These are phyloP conservation scores for Heliconius himera DNA, from an alignment of 1,140 invertebrate genomes.

Conservation along the genomic window DNA sequence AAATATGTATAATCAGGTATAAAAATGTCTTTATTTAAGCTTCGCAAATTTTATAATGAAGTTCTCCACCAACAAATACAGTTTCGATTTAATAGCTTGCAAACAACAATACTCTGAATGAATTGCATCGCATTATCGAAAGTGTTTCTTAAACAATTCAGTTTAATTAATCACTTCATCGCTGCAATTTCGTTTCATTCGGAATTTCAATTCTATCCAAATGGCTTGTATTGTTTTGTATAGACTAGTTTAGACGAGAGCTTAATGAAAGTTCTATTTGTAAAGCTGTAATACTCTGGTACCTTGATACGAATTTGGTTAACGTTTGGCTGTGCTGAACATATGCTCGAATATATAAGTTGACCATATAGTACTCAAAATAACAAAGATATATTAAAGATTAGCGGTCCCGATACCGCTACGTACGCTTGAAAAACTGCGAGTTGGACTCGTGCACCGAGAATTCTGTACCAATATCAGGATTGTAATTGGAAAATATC, in stretches of 20 bases:
- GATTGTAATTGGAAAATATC: too few relatives aligned
- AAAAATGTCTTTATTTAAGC: background rate
- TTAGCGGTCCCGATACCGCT: too few relatives aligned
- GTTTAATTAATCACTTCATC: conserved; percentile 26
- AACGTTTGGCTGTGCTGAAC: background rate
- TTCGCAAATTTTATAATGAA: background rate
- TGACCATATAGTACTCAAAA: too few relatives aligned
- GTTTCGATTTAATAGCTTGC: conserved; percentile 17
- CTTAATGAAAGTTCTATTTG: conserved; percentile 7
- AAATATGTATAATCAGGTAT: too few relatives aligned
- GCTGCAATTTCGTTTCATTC: conserved; percentile 24
- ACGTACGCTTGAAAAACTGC: too few relatives aligned
- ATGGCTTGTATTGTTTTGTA: conserved; percentile 16
- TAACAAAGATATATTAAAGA: too few relatives aligned
- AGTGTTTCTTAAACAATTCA: conserved; percentile 30
- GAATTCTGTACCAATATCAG: too few relatives aligned
- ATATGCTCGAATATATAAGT: background rate
- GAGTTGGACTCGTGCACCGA: too few relatives aligned
- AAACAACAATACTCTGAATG: conserved; percentile 17
- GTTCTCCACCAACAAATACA: background rate
- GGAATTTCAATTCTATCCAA: conserved; percentile 25
- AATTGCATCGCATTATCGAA: conserved; percentile 24
- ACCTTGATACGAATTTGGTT: background rate
- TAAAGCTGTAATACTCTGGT: background rate
- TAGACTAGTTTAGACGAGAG: conserved; percentile 12